Percentiles rank a stretch among this genome's conserved stretches.
phyloP scores from a whole-genome alignment of 2,113 vertebrate genomes.

The Chlorocebus sabaeus region DNA sequence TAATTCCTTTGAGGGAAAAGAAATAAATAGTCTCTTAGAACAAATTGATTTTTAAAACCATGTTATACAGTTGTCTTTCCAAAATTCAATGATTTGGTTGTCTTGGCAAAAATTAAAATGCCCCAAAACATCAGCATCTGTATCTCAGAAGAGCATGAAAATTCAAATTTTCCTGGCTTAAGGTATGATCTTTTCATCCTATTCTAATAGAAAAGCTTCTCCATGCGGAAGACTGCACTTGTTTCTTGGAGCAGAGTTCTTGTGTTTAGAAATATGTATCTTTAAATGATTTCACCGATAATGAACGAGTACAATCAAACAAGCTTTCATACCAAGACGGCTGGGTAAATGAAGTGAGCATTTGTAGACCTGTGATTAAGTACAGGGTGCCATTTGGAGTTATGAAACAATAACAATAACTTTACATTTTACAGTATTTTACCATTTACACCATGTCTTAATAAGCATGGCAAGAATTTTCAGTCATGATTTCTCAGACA shows the following conservation, averaged over 20 bases:
- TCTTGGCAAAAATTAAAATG: slow-evolving; percentile 28
- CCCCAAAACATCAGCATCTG: background rate
- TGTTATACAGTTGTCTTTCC: slow-evolving; percentile 24
- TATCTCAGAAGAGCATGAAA: background rate
- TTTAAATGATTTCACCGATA: slow-evolving; percentile 19
- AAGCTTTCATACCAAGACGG: background rate
- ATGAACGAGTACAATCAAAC: background rate
- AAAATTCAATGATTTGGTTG: slow-evolving; percentile 56
- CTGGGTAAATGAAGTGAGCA: background rate
- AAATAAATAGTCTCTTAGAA: slow-evolving; percentile 61
- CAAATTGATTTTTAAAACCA: slow-evolving; percentile 50
- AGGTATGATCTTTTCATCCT: background rate
- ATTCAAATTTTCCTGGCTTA: background rate
- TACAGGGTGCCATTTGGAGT: background rate
- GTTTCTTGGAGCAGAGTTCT: background rate
- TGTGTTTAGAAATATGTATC: background rate
- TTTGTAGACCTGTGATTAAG: background rate
- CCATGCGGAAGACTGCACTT: background rate
- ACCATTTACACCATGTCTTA: slow-evolving; percentile 16
- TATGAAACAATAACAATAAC: background rate
- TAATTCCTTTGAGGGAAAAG: slow-evolving; percentile 53
- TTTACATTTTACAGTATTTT: slow-evolving; percentile 8
- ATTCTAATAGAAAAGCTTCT: background rate
- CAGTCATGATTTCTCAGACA: background rate
- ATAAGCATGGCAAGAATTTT: background rate